These are phyloP conservation scores for Cinara cedri DNA, from an alignment of 2,888 invertebrate genomes.

Conservation along the genomic window DNA sequence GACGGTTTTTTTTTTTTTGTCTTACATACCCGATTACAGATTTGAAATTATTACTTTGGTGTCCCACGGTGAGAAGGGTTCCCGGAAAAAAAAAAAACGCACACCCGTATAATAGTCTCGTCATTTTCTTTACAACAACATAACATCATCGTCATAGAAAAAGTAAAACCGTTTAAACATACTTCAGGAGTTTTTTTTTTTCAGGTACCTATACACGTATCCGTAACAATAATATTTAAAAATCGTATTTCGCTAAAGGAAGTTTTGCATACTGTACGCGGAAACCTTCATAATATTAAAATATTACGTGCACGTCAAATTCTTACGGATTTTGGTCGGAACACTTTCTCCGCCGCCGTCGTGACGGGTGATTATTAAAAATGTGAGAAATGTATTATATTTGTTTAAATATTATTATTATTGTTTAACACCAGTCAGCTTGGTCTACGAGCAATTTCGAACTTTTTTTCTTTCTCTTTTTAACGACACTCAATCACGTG, in stretches of 20 bases:
- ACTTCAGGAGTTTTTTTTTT: not conserved
- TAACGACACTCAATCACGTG: not conserved
- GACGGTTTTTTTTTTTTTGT: not conserved
- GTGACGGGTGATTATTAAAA: not conserved
- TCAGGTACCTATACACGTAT: too few species aligned
- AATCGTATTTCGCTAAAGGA: not conserved
- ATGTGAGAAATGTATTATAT: not conserved
- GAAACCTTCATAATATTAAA: not conserved
- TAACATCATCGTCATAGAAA: not conserved
- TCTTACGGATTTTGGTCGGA: conserved; percentile 14
- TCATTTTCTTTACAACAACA: not conserved
- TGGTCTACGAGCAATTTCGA: not conserved
- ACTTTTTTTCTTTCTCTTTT: not conserved
- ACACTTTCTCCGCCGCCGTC: conserved; percentile 9
- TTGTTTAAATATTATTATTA: not conserved
- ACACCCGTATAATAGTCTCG: conserved; percentile 23
- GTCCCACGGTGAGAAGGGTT: conserved; percentile 44
- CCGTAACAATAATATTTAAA: not conserved
- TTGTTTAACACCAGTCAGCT: not conserved
- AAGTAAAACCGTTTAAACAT: conserved; percentile 32
- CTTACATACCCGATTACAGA: not conserved
- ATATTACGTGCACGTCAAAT: conserved; percentile 1
- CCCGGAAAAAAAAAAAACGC: conserved; percentile 29
- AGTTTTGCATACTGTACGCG: not conserved
- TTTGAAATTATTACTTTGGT: conserved; percentile 37